Evolutionary conservation across 2,888 invertebrate genomes (phyloP).

Genomic region (Oithona nana): DNA sequence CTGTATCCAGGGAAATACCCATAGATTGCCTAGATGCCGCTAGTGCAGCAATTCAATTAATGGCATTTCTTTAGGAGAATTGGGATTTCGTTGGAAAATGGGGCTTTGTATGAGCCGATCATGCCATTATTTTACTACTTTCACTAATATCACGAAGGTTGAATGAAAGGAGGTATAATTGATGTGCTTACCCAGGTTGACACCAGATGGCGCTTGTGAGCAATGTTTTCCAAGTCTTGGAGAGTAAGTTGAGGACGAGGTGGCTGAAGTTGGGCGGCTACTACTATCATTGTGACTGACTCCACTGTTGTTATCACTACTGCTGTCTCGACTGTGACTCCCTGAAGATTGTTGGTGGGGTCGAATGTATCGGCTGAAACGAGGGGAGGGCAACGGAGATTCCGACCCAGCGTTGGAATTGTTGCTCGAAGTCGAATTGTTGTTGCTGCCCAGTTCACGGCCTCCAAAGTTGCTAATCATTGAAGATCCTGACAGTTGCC

Average conservation of each 20-base stretch:
- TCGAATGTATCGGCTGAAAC: conserved; percentile 19
- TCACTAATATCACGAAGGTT: too few relatives aligned
- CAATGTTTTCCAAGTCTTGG: background rate
- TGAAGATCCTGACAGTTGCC: background rate
- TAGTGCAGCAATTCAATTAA: too few relatives aligned
- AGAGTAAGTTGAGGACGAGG: conserved; percentile 17
- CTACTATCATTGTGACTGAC: conserved; percentile 20
- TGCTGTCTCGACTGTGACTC: too few relatives aligned
- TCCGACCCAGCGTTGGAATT: conserved; percentile 18
- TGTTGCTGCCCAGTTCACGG: too few relatives aligned
- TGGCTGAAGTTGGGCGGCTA: conserved; percentile 24
- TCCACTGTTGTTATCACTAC: background rate
- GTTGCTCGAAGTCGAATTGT: conserved; percentile 17
- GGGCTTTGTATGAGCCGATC: too few relatives aligned
- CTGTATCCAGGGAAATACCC: too few relatives aligned
- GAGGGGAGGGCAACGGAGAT: conserved; percentile 18
- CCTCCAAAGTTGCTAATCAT: background rate
- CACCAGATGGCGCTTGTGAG: conserved; percentile 11
- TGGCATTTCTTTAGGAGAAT: too few relatives aligned
- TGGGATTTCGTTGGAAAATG: too few relatives aligned
- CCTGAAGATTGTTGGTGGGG: too few relatives aligned
- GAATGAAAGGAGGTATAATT: too few relatives aligned
- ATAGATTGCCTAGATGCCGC: too few relatives aligned
- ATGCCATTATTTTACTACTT: too few relatives aligned
- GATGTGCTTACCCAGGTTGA: background rate